Base-by-base conservation (phyloP, 2,888 invertebrate species). In the Leptopterna dolabrata region DNA sequence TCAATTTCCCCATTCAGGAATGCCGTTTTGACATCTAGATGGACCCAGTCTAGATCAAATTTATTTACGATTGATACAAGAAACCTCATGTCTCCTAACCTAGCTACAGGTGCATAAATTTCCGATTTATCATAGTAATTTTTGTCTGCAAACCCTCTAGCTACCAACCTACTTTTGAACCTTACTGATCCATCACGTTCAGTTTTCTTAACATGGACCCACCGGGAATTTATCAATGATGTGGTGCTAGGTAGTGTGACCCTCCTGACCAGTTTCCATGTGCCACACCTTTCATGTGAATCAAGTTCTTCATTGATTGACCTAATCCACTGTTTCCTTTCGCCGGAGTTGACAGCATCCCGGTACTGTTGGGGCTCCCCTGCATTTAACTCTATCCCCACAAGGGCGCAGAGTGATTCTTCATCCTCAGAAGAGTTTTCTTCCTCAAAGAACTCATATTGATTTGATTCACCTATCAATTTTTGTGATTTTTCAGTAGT, bases 21-120 rank as follows among this genome's bases (percentile, higher is more conserved):
- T 45, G 80, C 80, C 41, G 80, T 80, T 16, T 43, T 80, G n/a
- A 80, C 80, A 45, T 80, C 80, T 27, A 80, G 30, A n/a, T 80
- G 80, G 19, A 19, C 16, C 19, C 41, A 24, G 19, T 80, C 45
- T 14, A 80, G 51, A 24, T 47, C 80, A 24, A 80, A 24, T 80
- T 24, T 80, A 16, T 41, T 45, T 45, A 27, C 80, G 9, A 47
- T 24, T 14, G 24, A 19, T 24, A 80, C n/a, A 19, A 80, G 6
- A 14, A 80, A 45, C 13, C 45, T 11, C 11, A 80, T 45, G 45
- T 80, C 80, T 11, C 16, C 45, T 45, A 80, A 47, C 16, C 80
- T 43, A 14, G 80, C 19, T 9, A 80, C 80, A 14, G 80, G 80
- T 9, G 80, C 80, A 24, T 45, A 80, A 24, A 45, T 80, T 80